Base-by-base conservation (phyloP, 2,888 invertebrate genomes). In the Platycheirus albimanus region DNA sequence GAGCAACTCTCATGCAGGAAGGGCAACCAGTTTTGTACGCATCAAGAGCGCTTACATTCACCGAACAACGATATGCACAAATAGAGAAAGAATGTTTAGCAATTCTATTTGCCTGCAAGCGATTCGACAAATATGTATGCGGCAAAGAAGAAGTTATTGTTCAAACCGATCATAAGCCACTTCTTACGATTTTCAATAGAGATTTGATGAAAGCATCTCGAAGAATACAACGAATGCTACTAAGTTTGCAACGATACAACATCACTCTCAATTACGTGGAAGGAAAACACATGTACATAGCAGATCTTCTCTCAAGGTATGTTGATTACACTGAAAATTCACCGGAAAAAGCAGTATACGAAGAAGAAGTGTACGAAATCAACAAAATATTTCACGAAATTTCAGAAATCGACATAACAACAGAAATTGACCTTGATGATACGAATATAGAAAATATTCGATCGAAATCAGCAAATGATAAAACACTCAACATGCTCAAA, bases 11-110 rank as follows among this genome's bases (percentile, higher is more conserved):
- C 11, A 15, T 66, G 36, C 66, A 66, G 8, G 47, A 51, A 15
- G 66, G 66, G 5, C 66, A 66, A 11, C 38, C 66, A 24, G 38
- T 66, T 8, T n/a, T 47, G 28, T 66, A 45, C 36, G 66, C 38
- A 47, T 63, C 30, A 6, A 28, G 63, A 47, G 11, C 33, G 4
- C 13, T 63, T 0, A 63, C 45, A 33, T 43, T 19, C 19, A 45
- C 63, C 0, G 63, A 47, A 20, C 45, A 47, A 33, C 13, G 36
- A 45, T 66, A 51, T 41, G 51, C 49, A 28, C 49, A 66, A 17
- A 66, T 66, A 6, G 66, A 51, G 20, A 66, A 66, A 36, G 51
- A 66, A 36, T 66, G 66, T 20, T 33, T 51, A 7, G 66, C 38
- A 6, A 47, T 63, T 33, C 4, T 45, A 11, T 61, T 61, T 17